Conservation (phyloP, 2,113 vertebrate genomes). For the Rattus norvegicus region DNA sequence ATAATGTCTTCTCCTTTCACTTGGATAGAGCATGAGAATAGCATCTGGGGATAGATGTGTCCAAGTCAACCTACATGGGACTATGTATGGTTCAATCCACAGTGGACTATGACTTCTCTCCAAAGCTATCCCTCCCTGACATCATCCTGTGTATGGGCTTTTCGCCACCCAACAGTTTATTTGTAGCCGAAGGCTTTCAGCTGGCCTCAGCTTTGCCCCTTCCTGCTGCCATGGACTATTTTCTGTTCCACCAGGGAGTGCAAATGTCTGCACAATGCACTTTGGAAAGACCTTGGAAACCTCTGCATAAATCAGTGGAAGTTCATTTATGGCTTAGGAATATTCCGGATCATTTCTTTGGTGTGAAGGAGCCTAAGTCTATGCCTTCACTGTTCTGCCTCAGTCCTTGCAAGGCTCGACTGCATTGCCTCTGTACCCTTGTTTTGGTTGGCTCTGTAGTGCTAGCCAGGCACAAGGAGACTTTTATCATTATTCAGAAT, state of each 20-base stretch:
- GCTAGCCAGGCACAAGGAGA: constrained; percentile 61
- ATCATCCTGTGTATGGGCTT: constrained; percentile 50
- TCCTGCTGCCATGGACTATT: constrained; percentile 73
- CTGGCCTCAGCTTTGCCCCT: constrained; percentile 15
- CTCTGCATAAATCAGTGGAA: constrained; percentile 76
- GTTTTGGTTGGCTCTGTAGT: constrained; percentile 58
- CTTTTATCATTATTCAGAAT: constrained; percentile 51
- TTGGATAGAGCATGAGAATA: neutral
- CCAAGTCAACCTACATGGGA: neutral
- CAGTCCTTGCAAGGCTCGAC: neutral
- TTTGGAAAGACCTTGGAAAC: constrained; percentile 80
- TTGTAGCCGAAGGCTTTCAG: constrained; percentile 67
- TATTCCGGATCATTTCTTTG: constrained; percentile 71
- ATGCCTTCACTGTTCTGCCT: neutral
- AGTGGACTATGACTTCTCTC: neutral
- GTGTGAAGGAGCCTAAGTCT: constrained; percentile 39
- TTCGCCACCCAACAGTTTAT: neutral
- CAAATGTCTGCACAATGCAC: constrained; percentile 76
- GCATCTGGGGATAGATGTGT: neutral
- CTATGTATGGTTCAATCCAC: neutral
- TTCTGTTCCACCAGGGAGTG: constrained; percentile 76
- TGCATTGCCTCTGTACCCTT: neutral
- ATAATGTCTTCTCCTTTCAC: neutral
- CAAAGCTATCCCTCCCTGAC: neutral
- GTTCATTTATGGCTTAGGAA: constrained; percentile 66